Base-by-base conservation (phyloP, 2,797 vertebrate species). In the Malurus splendens region DNA sequence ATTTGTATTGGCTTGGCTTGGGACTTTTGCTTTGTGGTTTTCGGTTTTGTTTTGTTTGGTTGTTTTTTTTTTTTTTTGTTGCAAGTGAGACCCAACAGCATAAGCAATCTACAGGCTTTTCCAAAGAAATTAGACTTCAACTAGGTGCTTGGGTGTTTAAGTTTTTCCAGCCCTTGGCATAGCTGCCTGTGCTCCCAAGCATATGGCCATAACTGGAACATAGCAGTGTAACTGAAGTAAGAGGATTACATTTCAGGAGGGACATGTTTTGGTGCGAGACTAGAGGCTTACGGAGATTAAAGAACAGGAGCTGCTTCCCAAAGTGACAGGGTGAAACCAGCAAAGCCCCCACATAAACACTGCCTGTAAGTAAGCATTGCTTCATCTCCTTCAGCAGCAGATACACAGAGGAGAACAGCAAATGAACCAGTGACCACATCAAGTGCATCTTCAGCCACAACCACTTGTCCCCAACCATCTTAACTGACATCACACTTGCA, bases 171-270 rank as follows among this genome's bases (percentile, higher is more conserved):
- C 14, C 44, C 90, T 61, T 45, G 44, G 41, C 55, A 48, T 2
- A 12, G 42, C 36, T 71, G 67, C 36, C 56, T 6, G 1, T 28
- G 27, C n/a, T 72, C 25, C 48, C 38, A 60, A 45, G 45, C 81
- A 52, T 28, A 54, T 0, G 5, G 33, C 47, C 42, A 45, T 54
- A 86, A 90, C 39, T 39, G 42, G 52, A 92, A 45, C 87, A 80
- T 3, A 71, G 56, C 68, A 47, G 36, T 51, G 60, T 83, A 92
- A 93, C 65, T 41, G 33, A 88, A 81, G 73, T 78, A 92, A 93
- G 90, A 93, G 73, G 86, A 94, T 95, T 95, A 94, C 81, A 82
- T 81, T 90, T 62, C 91, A 89, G 78, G 57, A 94, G 78, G 84
- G 86, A 77, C 33, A 55, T 66, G 73, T 91, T 93, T 91, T 74